Evolutionary conservation across 2,888 invertebrate species (phyloP).

Genomic region (Muschampia plurimacula): DNA sequence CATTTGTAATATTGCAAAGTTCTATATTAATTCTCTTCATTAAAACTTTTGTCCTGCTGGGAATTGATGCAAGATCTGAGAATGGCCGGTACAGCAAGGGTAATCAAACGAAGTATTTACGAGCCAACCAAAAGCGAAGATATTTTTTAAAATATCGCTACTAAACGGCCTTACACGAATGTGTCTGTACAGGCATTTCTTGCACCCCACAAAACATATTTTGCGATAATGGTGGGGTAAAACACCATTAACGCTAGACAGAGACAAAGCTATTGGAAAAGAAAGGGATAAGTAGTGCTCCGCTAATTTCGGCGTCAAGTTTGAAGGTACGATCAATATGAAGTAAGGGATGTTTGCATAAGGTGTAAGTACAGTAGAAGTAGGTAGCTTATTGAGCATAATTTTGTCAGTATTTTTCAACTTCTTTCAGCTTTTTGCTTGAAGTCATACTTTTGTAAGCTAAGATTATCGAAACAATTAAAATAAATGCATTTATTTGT

Average conservation of each 20-base stretch:
- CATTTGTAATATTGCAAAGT: too few species aligned
- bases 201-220: slow-evolving; percentile 5
- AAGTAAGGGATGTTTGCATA: slow-evolving; percentile 47
- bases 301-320: slow-evolving; percentile 26
- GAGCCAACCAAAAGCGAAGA: too few species aligned
- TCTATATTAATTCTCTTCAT: too few species aligned
- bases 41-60: too few species aligned
- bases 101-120: too few species aligned
- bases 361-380: slow-evolving; percentile 40
- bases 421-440: not conserved
- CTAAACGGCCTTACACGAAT: not conserved
- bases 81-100: too few species aligned
- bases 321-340: slow-evolving; percentile 37
- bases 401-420: not conserved
- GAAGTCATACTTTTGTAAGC: too few species aligned
- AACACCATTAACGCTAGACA: slow-evolving; percentile 10
- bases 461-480: too few species aligned
- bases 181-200: not conserved
- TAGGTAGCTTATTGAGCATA: slow-evolving; percentile 18
- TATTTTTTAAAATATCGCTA: too few species aligned
- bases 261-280: slow-evolving; percentile 10
- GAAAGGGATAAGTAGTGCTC: slow-evolving; percentile 31
- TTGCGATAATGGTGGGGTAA: slow-evolving; percentile 21
- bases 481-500: too few species aligned
- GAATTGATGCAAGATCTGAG: too few species aligned